Base-by-base conservation (phyloP, 2,113 vertebrate genomes). In the Panthera leo region DNA sequence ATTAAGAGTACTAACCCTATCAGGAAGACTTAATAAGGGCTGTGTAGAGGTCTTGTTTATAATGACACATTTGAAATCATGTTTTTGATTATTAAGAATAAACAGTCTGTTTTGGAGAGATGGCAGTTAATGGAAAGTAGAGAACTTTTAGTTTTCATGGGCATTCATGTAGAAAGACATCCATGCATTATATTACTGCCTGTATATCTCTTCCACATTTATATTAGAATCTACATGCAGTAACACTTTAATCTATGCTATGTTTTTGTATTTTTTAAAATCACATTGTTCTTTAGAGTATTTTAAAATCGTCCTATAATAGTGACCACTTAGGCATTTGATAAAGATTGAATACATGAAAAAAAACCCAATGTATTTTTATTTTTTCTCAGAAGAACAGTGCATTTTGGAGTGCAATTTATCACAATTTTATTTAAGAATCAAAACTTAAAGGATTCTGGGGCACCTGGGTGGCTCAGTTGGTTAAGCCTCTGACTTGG, bases 41-140 rank as follows among this genome's bases (percentile, higher is more conserved):
- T 3, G 63, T 97, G 18, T 95, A 80, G 78, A 96, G 34, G 36
- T 85, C 53, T 71, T 96, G 7, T 95, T 85, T 96, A 36, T 94
- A 89, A 68, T 92, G 90, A 94, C 78, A 67, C 65, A 78, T 89
- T 93, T 92, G 67, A 93, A 97, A 86, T 23, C 2, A 10, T 88
- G 13, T 88, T 88, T 95, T 92, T 97, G 7, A 79, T 85, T 92
- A 39, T 78, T 88, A 90, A 36, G 31, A 79, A 82, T 95, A 82
- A 94, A 58, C 16, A 53, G 7, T 85, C 29, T 92, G 29, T 87
- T 29, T 36, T 89, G 15, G 25, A 93, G 29, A 95, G 27, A 48
- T 63, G 51, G 9, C 29, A 76, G 73, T 94, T 94, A 71, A 85
- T 91, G 39, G n/a, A 94, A 92, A 95, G 36, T 70, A 82, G n/a